These are phyloP conservation scores for Sarcoramphus papa DNA, from an alignment of 2,797 vertebrate species.

Conservation along the genomic window DNA sequence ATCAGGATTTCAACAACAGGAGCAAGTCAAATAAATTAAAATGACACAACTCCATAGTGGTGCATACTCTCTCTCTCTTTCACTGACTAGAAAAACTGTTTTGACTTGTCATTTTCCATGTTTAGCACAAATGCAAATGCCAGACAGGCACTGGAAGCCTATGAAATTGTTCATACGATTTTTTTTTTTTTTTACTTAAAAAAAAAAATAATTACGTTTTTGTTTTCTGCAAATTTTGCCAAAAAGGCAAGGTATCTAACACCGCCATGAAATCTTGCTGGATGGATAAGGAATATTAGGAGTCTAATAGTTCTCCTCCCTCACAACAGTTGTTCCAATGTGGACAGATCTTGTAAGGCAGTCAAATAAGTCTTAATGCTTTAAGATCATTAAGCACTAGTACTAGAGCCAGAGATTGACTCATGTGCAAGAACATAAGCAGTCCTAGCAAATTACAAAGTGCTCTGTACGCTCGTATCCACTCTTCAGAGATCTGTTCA, in stretches of 20 bases:
- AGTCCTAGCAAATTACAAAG: not conserved
- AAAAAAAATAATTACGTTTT: not conserved
- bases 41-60: not conserved
- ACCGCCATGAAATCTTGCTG: not conserved
- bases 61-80: not conserved
- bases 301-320: not conserved
- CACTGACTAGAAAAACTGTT: not conserved
- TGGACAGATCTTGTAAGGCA: not conserved
- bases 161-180: not conserved
- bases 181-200: not conserved
- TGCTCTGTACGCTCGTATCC: not conserved
- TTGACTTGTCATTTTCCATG: not conserved
- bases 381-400: not conserved
- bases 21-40: not conserved
- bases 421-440: not conserved
- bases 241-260: not conserved
- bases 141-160: not conserved
- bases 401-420: not conserved
- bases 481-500: not conserved
- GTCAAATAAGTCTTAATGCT: not conserved
- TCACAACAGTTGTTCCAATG: not conserved
- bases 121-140: not conserved
- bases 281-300: not conserved
- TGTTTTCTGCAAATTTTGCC: not conserved
- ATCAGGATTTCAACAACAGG: not conserved